Evolutionary conservation across 1,140 invertebrate species (phyloP).

Genomic region (Medauroidea extradentata): DNA sequence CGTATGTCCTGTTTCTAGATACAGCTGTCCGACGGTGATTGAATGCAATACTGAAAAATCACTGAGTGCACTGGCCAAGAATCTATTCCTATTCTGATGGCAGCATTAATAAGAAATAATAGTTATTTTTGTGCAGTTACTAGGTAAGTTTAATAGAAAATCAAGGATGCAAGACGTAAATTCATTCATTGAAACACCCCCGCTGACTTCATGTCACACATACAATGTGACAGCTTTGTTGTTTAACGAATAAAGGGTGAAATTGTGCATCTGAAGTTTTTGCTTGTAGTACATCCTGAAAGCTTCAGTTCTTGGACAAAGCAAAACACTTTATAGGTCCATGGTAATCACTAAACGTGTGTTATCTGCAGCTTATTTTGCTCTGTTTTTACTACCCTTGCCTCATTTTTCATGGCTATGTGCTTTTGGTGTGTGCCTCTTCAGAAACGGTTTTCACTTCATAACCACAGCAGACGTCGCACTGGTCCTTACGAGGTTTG

Average conservation of each 20-base stretch:
- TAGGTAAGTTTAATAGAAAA: no score
- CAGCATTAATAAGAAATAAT: conserved; percentile 34
- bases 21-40: conserved; percentile 39
- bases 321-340: conserved; percentile 14
- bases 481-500: conserved; percentile 11
- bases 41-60: conserved; percentile 24
- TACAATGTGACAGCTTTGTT: no score
- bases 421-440: conserved; percentile 1
- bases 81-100: conserved; percentile 36
- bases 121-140: conserved; percentile 19
- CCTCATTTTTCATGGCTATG: conserved; percentile 5
- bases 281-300: conserved; percentile 14
- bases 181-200: no score
- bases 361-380: conserved; percentile 5
- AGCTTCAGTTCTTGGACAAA: conserved; percentile 22
- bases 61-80: conserved; percentile 35
- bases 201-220: no score
- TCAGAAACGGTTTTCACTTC: neutral
- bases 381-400: conserved; percentile 9
- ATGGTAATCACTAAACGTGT: conserved; percentile 9
- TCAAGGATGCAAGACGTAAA: no score
- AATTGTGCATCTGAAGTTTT: no score
- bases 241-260: no score
- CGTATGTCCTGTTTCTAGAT: conserved; percentile 36
- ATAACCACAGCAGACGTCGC: conserved; percentile 6